Evolutionary conservation across 2,888 invertebrate genomes (phyloP), one percentile per base, ranked within the genome.

Genomic region (Cantharis lateralis): DNA sequence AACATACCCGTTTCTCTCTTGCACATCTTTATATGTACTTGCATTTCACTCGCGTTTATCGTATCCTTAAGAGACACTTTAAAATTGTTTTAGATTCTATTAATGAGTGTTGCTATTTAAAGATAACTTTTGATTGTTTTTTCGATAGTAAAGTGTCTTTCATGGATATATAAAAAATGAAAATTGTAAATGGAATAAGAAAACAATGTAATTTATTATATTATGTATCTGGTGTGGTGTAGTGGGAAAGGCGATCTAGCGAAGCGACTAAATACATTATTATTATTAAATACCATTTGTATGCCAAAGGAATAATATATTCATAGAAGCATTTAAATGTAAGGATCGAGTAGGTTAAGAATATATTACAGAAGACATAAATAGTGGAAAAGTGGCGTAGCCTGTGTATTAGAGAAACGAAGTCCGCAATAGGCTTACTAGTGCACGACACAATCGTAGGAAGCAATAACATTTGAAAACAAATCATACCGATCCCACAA

Each of bases 401-500:
- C 74, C 71, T 68, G 66, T 76, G 77, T 77, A 74, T 77, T 77
- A 77, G 69, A 68, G 71, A 62, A 77, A 68, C 71, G 74, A 66
- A 74, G 74, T 74, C 74, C 71, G 69, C 72, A 66, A 77, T 68
- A 74, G 74, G 74, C 74, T 77, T 77, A 77, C 77, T 74, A 62
- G 74, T 74, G 72, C 74, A 77, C 74, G 77, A 71, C 68, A 74
- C 77, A 77, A 72, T 77, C 74, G 71, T 74, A 77, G 74, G 74
- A 77, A 77, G 85, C 86, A 86, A 86, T 86, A 87, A 85, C 84
- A 87, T 87, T 87, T 85, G 85, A 84, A 85, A 86, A 87, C 88
- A 88, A 88, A 88, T 88, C 88, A 88, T 86, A 83, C 83, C 86
- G 84, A 87, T 87, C 87, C 87, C 80, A 86, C 84, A 86, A 87